Percentiles rank a stretch among this genome's conserved stretches.
Conservation (phyloP, 1,140 invertebrate species). For the Apolygus lucorum region DNA sequence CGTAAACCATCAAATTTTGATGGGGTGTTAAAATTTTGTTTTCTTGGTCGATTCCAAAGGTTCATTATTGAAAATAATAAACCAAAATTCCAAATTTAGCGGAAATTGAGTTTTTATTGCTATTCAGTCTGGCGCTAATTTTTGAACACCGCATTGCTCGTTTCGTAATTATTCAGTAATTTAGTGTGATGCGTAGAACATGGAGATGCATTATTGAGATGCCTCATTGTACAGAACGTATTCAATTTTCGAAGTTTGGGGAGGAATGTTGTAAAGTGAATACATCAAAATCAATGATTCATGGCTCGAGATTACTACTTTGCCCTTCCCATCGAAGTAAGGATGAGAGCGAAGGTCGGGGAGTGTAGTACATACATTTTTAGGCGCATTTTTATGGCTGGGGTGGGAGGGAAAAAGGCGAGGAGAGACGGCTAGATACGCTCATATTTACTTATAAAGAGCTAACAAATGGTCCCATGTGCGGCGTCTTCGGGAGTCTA, state of each 20-base stretch:
- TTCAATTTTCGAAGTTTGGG: neutral
- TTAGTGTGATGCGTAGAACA: no score
- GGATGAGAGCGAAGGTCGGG: neutral
- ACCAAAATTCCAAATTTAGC: no score
- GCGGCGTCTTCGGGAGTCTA: neutral
- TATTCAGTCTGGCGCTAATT: no score
- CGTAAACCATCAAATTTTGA: no score
- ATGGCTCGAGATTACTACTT: neutral
- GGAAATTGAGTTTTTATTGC: no score
- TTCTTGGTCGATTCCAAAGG: no score
- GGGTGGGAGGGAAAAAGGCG: neutral
- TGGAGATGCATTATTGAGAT: no score
- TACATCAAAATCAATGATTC: neutral
- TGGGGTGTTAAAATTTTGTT: no score
- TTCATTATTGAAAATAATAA: no score
- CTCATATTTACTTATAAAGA: slow-evolving; percentile 17
- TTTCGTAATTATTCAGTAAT: no score
- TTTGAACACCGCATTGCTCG: no score
- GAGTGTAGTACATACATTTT: neutral
- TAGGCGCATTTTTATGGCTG: neutral
- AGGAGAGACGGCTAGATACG: neutral
- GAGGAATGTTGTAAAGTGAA: neutral
- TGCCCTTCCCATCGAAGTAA: neutral
- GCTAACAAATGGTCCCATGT: slow-evolving; percentile 15
- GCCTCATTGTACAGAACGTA: no score